A percentile compares a stretch with the other conserved stretches of the same genome.
Conservation (phyloP, 2,113 vertebrate genomes). For the Rhea americana region DNA sequence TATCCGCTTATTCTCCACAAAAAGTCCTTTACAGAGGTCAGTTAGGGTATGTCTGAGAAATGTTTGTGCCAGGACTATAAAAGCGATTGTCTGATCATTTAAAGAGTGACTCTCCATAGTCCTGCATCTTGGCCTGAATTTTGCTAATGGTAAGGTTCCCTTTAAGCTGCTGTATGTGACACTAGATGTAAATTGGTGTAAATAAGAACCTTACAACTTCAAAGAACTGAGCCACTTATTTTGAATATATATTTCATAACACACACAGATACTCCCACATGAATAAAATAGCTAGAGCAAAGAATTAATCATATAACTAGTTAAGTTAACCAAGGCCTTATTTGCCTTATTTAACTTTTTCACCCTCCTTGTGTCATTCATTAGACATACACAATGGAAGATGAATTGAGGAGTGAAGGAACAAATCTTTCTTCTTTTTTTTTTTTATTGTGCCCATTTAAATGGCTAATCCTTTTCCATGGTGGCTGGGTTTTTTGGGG, state of each 20-base stretch:
- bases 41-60: background rate
- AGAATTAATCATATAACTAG: background rate
- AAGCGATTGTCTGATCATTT: background rate
- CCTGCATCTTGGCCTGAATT: background rate
- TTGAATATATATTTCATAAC: background rate
- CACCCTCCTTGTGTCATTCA: conserved; percentile 1
- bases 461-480: background rate
- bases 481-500: background rate
- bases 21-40: background rate
- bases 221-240: background rate
- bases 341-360: conserved; percentile 52
- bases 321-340: background rate
- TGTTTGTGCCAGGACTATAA: background rate
- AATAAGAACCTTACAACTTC: background rate
- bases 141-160: background rate
- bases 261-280: background rate
- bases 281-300: background rate
- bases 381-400: background rate
- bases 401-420: conserved; percentile 1
- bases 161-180: background rate
- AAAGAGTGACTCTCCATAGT: background rate
- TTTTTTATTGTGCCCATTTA: background rate
- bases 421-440: background rate
- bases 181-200: background rate
- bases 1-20: background rate